Base-by-base conservation (phyloP, 2,113 vertebrate genomes). In the Struthio camelus region DNA sequence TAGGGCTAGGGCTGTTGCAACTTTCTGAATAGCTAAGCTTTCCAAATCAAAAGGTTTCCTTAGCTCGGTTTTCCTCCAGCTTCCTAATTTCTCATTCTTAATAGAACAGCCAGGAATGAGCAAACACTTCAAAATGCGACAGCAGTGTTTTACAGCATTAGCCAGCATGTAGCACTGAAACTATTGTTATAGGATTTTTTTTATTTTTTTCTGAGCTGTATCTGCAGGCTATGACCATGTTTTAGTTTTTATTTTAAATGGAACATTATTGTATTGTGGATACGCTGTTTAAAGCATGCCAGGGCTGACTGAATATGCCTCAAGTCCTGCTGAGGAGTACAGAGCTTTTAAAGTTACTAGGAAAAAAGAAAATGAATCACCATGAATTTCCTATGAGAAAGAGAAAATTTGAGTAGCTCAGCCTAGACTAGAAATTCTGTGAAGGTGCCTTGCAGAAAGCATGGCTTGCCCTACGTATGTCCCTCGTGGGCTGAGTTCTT, bases 381-480 rank as follows among this genome's bases (percentile, higher is more conserved):
- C 4, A 14, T 9, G 9, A 1, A 1, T 84, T 65, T 92, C 56
- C 69, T 78, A n/a, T 25, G 25, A 27, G 65, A 36, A 80, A 54
- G 69, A 1, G 3, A 67, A 84, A 27, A 46, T 24, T 51, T 77
- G 38, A 23, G 50, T 54, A 46, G 32, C 51, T 56, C 71, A 80
- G 14, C 8, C 42, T 0, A 0, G 19, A 84, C 13, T 3, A 40
- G n/a, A 61, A n/a, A 12, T 38, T 80, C 54, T 65, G 23, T 38
- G 30, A 0, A 4, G n/a, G 13, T 46, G 40, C 50, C 50, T 28
- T 12, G 18, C 27, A 40, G 13, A 15, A 58, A 67, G 22, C 0
- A 0, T 0, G 1, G 23, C 25, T 64, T 80, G 58, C 87, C 13
- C 53, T 73, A 19, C 0, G 3, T 0, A 1, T 2, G 2, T 51